These are phyloP conservation scores for Sesia apiformis DNA, from an alignment of 2,888 invertebrate species.

Conservation along the genomic window DNA sequence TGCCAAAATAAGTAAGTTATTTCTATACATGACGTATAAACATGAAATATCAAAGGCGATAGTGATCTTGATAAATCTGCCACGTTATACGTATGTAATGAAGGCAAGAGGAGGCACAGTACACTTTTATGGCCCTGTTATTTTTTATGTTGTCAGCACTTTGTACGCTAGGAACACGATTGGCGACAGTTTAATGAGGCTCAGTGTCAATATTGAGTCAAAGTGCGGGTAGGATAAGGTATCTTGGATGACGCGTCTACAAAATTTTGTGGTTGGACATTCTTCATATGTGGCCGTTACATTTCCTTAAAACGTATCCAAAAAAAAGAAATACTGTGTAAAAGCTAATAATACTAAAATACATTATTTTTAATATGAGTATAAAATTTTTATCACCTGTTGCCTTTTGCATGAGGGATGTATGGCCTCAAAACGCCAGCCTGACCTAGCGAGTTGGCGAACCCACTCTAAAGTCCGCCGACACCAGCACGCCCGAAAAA, in stretches of 20 bases:
- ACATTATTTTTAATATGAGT: no score
- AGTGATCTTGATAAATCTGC: conserved; percentile 1
- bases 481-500: no score
- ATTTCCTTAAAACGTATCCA: not conserved
- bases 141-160: conserved; percentile 56
- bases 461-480: no score
- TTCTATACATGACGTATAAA: no score
- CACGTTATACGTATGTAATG: conserved; percentile 16
- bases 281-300: not conserved
- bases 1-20: no score
- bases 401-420: no score
- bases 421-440: no score
- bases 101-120: conserved; percentile 21
- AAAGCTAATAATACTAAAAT: no score
- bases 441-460: no score
- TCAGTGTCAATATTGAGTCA: conserved; percentile 13
- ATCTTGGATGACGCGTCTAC: conserved; percentile 3
- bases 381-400: no score
- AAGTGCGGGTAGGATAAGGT: conserved; percentile 7
- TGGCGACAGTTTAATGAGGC: conserved; percentile 13
- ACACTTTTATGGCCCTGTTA: conserved; percentile 46
- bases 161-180: conserved; percentile 19
- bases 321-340: no score
- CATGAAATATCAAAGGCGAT: not conserved
- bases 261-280: conserved; percentile 1